A percentile compares a stretch with the other conserved stretches of the same genome.
Evolutionary conservation across 2,888 invertebrate genomes (phyloP).

Genomic region (Drosophila subquinaria): DNA sequence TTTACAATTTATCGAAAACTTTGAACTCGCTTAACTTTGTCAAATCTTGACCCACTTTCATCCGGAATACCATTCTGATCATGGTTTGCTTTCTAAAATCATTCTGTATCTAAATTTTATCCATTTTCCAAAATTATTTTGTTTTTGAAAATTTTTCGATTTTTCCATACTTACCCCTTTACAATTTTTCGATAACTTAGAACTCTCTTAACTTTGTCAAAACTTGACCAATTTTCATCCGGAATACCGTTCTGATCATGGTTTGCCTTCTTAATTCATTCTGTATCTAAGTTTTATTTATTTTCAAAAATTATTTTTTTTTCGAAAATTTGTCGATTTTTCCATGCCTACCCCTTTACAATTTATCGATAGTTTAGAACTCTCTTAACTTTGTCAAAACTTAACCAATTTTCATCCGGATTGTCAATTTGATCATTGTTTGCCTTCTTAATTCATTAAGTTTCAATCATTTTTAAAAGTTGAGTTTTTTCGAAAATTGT

Average conservation of each 20-base stretch:
- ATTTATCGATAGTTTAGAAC: background rate
- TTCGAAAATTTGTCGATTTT: background rate
- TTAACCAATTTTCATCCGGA: background rate
- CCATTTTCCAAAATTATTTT: background rate
- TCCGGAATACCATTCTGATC: background rate
- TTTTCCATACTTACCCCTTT: no score
- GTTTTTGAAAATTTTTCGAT: background rate
- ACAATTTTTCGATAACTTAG: background rate
- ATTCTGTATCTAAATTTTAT: background rate
- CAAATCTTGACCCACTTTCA: background rate
- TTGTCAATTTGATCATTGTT: no score
- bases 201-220: background rate
- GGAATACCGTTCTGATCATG: no score
- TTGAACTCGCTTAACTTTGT: background rate
- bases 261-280: no score
- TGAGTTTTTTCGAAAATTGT: no score
- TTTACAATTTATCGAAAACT: background rate
- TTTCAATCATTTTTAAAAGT: no score
- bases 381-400: background rate
- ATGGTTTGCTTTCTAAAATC: background rate
- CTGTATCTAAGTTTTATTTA: background rate
- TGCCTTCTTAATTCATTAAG: no score
- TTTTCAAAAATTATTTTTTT: background rate
- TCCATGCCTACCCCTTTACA: no score
- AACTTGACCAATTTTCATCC: no score